A percentile compares a stretch with the other conserved stretches of the same genome.
phyloP scores from a whole-genome alignment of 2,797 vertebrate species.

The Centroberyx gerrardi region DNA sequence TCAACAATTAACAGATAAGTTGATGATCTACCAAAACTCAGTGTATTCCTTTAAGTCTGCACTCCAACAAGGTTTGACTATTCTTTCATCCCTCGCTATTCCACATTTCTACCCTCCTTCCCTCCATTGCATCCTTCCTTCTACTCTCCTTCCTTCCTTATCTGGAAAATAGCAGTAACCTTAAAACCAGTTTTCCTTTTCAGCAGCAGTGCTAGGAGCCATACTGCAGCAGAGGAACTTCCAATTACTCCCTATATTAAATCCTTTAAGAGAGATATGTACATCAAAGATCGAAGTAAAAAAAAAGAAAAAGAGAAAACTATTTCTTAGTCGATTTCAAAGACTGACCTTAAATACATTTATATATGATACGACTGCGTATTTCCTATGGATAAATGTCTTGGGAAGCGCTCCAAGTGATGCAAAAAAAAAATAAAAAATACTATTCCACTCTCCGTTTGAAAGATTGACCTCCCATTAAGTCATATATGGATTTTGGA shows the following conservation, averaged over 20 bases:
- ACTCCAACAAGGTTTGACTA: too few species aligned
- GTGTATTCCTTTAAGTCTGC: too few species aligned
- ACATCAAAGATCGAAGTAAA: not conserved
- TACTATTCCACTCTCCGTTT: constrained; percentile 33
- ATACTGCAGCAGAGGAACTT: constrained; percentile 7
- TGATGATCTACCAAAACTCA: too few species aligned
- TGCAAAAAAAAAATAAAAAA: not conserved
- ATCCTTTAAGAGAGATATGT: not conserved
- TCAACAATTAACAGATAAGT: too few species aligned
- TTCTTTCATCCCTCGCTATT: too few species aligned
- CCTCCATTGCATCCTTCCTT: not conserved
- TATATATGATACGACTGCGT: not conserved
- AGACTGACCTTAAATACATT: constrained; percentile 35
- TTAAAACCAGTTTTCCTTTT: not conserved
- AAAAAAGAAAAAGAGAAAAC: constrained; percentile 3
- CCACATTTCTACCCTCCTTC: not conserved
- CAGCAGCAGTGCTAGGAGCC: not conserved
- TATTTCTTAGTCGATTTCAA: not conserved
- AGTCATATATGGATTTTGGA: constrained; percentile 34
- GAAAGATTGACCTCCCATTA: constrained; percentile 48
- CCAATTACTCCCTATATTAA: constrained; percentile 15
- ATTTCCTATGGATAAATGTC: constrained; percentile 2
- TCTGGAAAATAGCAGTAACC: not conserved
- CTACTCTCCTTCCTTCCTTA: not conserved
- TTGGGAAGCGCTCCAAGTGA: not conserved